Base-by-base conservation (phyloP, 2,888 invertebrate species). In the Timandra comae region DNA sequence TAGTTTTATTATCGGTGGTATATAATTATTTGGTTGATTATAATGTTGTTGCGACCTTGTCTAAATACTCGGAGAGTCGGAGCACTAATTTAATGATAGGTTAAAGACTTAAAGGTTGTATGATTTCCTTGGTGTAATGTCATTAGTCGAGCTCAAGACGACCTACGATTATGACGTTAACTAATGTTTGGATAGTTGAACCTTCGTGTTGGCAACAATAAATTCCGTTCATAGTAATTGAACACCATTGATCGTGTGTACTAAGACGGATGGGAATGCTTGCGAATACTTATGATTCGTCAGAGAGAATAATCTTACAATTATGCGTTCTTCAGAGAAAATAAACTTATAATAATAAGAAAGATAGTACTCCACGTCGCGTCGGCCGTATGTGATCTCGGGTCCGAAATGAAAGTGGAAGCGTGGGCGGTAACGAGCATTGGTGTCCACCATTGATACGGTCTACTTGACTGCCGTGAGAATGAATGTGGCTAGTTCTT, bases 321-420 rank as follows among this genome's bases (percentile, higher is more conserved):
- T n/a, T n/a, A n/a, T n/a, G n/a, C n/a, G 16, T 16, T 5, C 16
- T 16, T 16, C 6, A 56, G 55, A n/a, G n/a, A n/a, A n/a, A n/a
- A n/a, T n/a, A n/a, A n/a, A n/a, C 40, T 55, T 50, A 55, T 40
- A 43, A 44, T 49, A 53, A 54, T 55, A 57, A 45, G 51, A 59
- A 72, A 73, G 71, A 73, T 16, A n/a, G n/a, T 63, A 65, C 61
- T 68, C 63, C 63, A 3, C 9, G 8, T 8, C 22, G 6, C 8
- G 22, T 12, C 57, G 65, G 72, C 75, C 76, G 78, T 73, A 73
- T 75, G 71, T 69, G 69, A 46, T 55, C 49, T 65, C 49, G 60
- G 72, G 75, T 64, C 63, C 70, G 70, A 80, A 74, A 75, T 63
- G 78, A 73, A 75, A 81, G 82, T 79, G 75, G 65, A 36, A 70